Percentiles rank a stretch among this genome's conserved stretches.
phyloP scores from a whole-genome alignment of 2,113 vertebrate species.

The Aix galericulata region DNA sequence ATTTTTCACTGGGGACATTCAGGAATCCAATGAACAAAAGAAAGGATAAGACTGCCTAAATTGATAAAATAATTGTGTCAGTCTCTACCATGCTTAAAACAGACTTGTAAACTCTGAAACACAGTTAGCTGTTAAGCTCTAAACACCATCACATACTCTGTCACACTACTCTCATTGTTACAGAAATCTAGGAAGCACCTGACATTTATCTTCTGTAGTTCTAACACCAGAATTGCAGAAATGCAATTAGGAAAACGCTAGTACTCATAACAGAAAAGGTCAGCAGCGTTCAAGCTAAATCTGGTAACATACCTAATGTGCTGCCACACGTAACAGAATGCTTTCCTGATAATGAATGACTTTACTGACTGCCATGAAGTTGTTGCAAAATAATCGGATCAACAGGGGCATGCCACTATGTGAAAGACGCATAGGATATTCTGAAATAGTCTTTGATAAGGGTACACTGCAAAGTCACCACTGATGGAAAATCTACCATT shows the following conservation, averaged over 20 bases:
- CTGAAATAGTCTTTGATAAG: slow-evolving; percentile 9
- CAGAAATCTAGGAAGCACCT: slow-evolving; percentile 10
- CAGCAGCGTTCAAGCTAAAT: slow-evolving; percentile 56
- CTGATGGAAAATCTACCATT: slow-evolving; percentile 11
- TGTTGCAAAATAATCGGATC: slow-evolving; percentile 56
- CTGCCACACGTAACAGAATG: slow-evolving; percentile 45
- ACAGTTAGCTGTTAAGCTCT: not conserved
- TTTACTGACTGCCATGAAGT: slow-evolving; percentile 43
- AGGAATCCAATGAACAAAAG: slow-evolving; percentile 13
- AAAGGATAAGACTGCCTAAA: slow-evolving; percentile 14
- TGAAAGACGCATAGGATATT: not conserved
- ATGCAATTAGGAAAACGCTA: slow-evolving; percentile 30
- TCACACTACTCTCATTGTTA: slow-evolving; percentile 2
- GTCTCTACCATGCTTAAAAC: not conserved
- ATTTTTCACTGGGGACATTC: slow-evolving; percentile 10
- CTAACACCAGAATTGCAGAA: slow-evolving; percentile 53
- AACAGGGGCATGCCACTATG: not conserved
- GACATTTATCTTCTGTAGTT: slow-evolving; percentile 44
- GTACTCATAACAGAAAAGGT: slow-evolving; percentile 52
- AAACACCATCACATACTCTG: slow-evolving; percentile 21
- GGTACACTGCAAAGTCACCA: slow-evolving; percentile 15
- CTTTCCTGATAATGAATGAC: slow-evolving; percentile 52
- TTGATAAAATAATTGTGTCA: slow-evolving; percentile 48
- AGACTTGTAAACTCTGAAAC: not conserved
- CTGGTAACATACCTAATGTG: slow-evolving; percentile 52